phyloP scores from a whole-genome alignment of 2,113 vertebrate genomes.

The Equus quagga region DNA sequence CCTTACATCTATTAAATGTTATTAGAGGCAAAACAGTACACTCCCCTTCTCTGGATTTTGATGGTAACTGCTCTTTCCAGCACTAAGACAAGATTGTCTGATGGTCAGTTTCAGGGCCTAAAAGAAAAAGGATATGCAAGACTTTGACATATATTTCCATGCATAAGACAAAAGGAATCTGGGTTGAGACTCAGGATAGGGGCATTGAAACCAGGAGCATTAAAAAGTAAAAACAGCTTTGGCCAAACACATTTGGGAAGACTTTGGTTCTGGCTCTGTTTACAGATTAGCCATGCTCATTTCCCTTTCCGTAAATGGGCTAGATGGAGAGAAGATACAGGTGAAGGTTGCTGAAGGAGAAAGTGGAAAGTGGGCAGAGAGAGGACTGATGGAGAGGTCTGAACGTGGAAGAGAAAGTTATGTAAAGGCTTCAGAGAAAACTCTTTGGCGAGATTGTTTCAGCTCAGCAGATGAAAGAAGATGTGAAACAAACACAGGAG shows the following conservation, averaged over 20 bases:
- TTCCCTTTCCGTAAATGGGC: background rate
- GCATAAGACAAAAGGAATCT: background rate
- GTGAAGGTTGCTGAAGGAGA: background rate
- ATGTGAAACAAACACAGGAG: constrained; percentile 68
- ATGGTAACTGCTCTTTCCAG: background rate
- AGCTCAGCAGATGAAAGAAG: constrained; percentile 53
- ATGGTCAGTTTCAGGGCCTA: background rate
- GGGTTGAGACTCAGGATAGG: background rate
- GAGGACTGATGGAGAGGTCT: background rate
- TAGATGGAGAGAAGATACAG: background rate
- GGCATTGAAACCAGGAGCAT: background rate
- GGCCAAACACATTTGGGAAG: background rate
- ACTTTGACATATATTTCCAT: no score
- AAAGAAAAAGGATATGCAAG: background rate
- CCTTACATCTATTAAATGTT: background rate
- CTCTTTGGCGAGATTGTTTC: background rate
- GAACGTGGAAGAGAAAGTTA: constrained; percentile 15
- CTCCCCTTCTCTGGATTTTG: background rate
- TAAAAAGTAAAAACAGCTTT: background rate
- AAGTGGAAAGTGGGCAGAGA: constrained; percentile 51
- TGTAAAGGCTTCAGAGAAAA: constrained; percentile 53
- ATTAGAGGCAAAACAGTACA: background rate
- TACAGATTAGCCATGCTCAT: background rate
- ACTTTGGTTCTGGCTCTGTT: background rate
- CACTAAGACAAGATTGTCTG: background rate